Base-by-base conservation (phyloP, 2,888 invertebrate species). In the Lithophane socia region DNA sequence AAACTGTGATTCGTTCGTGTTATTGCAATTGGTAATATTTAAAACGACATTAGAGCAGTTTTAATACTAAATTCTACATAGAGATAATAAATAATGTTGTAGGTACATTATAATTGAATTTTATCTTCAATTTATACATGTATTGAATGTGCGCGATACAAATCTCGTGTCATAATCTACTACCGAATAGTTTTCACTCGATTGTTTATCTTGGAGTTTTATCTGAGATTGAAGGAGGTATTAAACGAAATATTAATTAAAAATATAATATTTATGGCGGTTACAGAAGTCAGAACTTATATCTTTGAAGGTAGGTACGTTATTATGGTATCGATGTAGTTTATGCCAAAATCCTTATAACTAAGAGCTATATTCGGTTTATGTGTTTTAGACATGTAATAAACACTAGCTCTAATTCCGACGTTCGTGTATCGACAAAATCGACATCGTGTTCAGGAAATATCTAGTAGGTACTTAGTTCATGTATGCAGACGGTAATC, bases 331-430 rank as follows among this genome's bases (percentile, higher is more conserved):
- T 60, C 37, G 4, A 65, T 49, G 24, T 56, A 52, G 65, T 74
- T 68, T 66, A 77, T 65, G 58, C 67, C 37, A 52, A 84, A 47
- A 79, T 60, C 16, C 13, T 61, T 37, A 24, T n/a, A 71, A 52
- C 16, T 58, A 12, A 52, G 37, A 66, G 18, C 9, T 63, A 16
- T 68, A 68, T 71, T 67, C 2, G 21, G 49, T 74, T 80, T 70
- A 67, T 82, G 44, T 76, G 58, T 68, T 52, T 73, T n/a, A 73
- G 12, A 64, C 56, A 42, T 64, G 63, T 80, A 29, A 70, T 68
- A 75, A 64, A 86, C 68, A 78, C 18, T 58, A 80, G 13, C 24
- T 58, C 21, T 21, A 4, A 69, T 21, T 18, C 21, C 37, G 56
- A 75, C 47, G 52, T 73, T 64, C 56, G 61, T 58, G n/a, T 37